These are phyloP conservation scores for Caenorhabditis zanzibari DNA, from an alignment of 2,888 invertebrate species.

Conservation along the genomic window DNA sequence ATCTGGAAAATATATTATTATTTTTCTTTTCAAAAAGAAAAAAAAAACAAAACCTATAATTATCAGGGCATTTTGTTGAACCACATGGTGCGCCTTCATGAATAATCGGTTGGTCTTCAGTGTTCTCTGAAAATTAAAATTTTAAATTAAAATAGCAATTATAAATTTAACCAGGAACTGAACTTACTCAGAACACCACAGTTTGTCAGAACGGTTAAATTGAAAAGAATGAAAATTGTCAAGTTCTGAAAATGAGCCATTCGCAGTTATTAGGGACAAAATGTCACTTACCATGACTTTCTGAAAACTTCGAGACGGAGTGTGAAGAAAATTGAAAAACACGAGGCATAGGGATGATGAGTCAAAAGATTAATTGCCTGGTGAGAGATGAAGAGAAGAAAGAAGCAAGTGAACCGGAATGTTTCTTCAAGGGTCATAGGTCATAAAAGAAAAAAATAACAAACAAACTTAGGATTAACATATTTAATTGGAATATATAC, in stretches of 20 bases:
- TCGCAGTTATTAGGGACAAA: not conserved
- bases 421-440: constrained; percentile 4
- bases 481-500: not conserved
- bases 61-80: constrained; percentile 27
- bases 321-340: constrained; percentile 16
- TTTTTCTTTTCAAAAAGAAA: not conserved
- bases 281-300: constrained; percentile 10
- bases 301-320: not conserved
- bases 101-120: constrained; percentile 31
- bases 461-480: not conserved
- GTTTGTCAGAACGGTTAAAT: not conserved
- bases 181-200: constrained; percentile 46
- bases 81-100: constrained; percentile 18
- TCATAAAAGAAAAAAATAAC: not conserved
- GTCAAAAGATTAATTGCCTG: constrained; percentile 50
- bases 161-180: not conserved
- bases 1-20: constrained; percentile 28
- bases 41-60: constrained; percentile 18
- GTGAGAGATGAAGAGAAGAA: not conserved
- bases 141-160: too few relatives aligned
- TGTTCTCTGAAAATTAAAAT: constrained; percentile 21
- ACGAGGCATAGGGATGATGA: constrained; percentile 23
- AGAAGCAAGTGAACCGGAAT: constrained; percentile 24
- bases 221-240: not conserved
- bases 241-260: constrained; percentile 1